Conservation (phyloP, 1,140 invertebrate species). For the Pristionchus pacificus region DNA sequence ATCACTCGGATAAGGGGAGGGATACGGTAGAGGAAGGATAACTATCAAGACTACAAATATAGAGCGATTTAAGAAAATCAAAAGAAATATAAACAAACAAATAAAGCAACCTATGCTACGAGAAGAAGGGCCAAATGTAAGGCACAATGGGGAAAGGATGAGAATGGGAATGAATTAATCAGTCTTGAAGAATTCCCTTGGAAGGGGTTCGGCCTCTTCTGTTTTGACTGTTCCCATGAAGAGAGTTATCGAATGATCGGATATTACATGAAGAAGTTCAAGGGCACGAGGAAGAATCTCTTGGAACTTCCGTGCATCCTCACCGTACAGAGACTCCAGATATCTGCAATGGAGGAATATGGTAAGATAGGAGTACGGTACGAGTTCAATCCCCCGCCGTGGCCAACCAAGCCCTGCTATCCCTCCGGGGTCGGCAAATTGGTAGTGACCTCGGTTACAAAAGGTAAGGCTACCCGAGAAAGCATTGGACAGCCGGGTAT, state of each 20-base stretch:
- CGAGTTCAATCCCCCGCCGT: too few species aligned
- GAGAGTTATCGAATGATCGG: constrained; percentile 23
- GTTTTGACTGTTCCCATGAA: constrained; percentile 35
- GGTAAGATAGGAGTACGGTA: background rate
- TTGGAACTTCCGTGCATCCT: constrained; percentile 28
- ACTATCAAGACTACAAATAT: background rate
- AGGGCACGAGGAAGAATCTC: constrained; percentile 27
- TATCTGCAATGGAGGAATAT: constrained; percentile 49
- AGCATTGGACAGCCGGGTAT: too few species aligned
- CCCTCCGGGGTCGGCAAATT: too few species aligned
- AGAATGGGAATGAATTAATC: too few species aligned
- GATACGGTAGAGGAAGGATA: background rate
- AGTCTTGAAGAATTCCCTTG: constrained; percentile 38
- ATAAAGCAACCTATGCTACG: background rate
- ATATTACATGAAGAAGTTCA: constrained; percentile 25
- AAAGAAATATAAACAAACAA: background rate
- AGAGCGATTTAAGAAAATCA: background rate
- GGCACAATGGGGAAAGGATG: background rate
- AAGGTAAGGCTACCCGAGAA: too few species aligned
- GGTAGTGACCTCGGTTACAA: too few species aligned
- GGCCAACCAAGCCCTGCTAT: too few species aligned
- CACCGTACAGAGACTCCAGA: constrained; percentile 43
- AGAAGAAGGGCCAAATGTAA: background rate
- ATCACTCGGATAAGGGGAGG: too few species aligned
- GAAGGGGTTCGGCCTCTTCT: constrained; percentile 27